Evolutionary conservation across 1,140 invertebrate species (phyloP), one percentile per base, ranked within the genome.

Genomic region (Babylonia areolata): DNA sequence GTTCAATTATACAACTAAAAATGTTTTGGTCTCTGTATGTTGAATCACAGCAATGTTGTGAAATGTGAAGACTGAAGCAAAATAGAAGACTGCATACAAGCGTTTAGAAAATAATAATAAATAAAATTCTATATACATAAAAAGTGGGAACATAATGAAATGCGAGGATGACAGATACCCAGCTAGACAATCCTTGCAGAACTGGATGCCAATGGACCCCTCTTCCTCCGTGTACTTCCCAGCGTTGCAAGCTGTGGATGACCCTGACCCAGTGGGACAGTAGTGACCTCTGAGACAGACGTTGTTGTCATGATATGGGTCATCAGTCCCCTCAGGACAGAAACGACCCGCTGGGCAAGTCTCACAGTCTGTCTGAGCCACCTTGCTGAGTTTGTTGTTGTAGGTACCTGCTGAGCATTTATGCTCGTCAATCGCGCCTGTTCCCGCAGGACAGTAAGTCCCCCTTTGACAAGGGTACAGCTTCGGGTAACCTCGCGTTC

Each of bases 171-270:
- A 64, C 23, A 80, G n/a, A 23, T 33, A 84, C 82, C 82, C 82
- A 46, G 82, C 82, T 20, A 84, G 82, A 73, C 82, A 84, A 31
- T 73, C 31, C 81, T 92, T 93, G 84, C 93, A 94, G 75, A 89
- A 90, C 51, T 89, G 85, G 15, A 91, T 33, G 9, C 89, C 89
- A 15, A 89, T 91, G 33, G 89, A 87, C 33, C 91, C 92, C 80
- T 91, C 91, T 83, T 92, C 91, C 75, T 93, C 93, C 23, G 93
- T 94, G 89, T 93, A 94, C 73, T 82, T 90, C 11, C 93, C 93
- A 40, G 86, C 91, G 23, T 91, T 88, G 83, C 93, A 94, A 15
- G 88, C 64, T n/a, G 88, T 90, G 0, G 92, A 88, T 42, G 83
- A 54, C 0, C 86, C 89, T 77, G 84, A 87, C 0, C 85, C 85